Evolutionary conservation across 2,113 vertebrate genomes (phyloP), one percentile per base, ranked within the genome.

Genomic region (Struthidea cinerea): DNA sequence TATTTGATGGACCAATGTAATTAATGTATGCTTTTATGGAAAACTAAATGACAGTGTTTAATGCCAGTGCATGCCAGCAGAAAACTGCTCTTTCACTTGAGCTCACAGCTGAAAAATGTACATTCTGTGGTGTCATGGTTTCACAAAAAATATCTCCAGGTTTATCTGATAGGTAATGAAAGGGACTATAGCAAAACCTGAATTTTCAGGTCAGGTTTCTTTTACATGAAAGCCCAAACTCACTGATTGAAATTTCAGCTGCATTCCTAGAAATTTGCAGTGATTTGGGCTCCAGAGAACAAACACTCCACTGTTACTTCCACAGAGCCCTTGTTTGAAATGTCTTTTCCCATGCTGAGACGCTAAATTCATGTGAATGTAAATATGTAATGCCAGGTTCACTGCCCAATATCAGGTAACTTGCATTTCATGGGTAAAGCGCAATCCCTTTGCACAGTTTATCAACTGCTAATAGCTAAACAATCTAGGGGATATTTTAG

Each of bases 151-250:
- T 46, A 53, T 52, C 76, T 60, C 53, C 53, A 30, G 39, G 73
- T 96, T 88, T 70, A 93, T 80, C 64, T 84, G 75, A 84, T 80
- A 96, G 77, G 55, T 94, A 63, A 78, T 52, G 78, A 85, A 95
- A 80, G 87, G 12, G 27, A 52, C 85, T 95, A 73, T 23, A 73
- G 50, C 52, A 87, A 89, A 87, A 92, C 73, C 84, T 84, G 92
- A 89, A 89, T 95, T 96, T 96, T 90, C 82, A 96, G 88, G 65
- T 94, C 84, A 94, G 78, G 71, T 95, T 96, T 78, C 82, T 91
- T 96, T 83, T 73, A 90, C 33, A 33, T 81, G 87, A 92, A 97
- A 96, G 75, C 56, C 47, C 81, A 88, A 81, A 73, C 20, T 10
- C 87, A 70, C n/a, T 71, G 75, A 85, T 67, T 85, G 93, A 94